Evolutionary conservation across 2,113 vertebrate genomes (phyloP), one percentile per base, ranked within the genome.

Genomic region (Tragelaphus strepsiceros): DNA sequence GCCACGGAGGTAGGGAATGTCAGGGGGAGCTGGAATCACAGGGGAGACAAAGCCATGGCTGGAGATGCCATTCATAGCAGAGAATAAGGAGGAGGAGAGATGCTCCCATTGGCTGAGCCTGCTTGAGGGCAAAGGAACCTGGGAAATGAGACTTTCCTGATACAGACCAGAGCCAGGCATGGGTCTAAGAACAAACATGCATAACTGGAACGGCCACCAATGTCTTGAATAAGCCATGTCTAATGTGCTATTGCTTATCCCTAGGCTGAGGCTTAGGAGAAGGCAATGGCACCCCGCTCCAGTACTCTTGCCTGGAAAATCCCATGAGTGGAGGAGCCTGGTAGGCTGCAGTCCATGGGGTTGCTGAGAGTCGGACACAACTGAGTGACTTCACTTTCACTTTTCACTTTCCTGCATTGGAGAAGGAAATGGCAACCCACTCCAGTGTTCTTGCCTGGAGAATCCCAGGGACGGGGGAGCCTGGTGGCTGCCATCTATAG

Each of bases 121-220:
- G 30, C 54, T 26, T 7, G 8, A 49, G 13, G 49, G 53, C 46
- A 86, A 80, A 95, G 77, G 88, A 81, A 32, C 7, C 4, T 83
- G 46, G 53, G 54, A 85, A 19, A 22, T 0, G n/a, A 21, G 21
- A 89, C 12, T 46, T 35, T 90, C 54, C 3, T 43, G 46, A 74
- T 24, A 21, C 5, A 64, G 78, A 39, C n/a, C 39, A 49, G 54
- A 83, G 85, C 32, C 21, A n/a, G 67, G 30, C 43, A 21, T 9
- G 7, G 22, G 51, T 39, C 59, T 21, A 39, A 61, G 35, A 53
- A 43, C 24, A 30, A 59, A 49, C 1, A 19, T 7, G 22, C 16
- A 14, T 7, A 58, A 22, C 28, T 67, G 32, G 32, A 2, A 3
- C 0, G 53, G 39, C 53, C 30, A 13, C 15, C 13, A 11, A 22